Base-by-base conservation (phyloP, 2,797 vertebrate species). In the Vultur gryphus region DNA sequence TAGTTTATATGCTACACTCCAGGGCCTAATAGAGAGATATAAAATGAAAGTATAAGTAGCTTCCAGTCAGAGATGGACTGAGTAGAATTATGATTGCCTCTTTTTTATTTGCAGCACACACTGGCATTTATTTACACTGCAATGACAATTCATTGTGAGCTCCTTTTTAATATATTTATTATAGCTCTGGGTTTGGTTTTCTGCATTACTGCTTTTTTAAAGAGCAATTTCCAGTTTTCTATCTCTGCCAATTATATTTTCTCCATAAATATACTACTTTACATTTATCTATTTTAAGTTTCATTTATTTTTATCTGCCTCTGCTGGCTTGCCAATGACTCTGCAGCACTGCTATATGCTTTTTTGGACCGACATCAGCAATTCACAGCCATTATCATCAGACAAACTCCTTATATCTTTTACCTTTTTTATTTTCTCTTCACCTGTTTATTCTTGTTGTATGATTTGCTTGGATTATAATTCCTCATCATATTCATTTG, bases 241-340 rank as follows among this genome's bases (percentile, higher is more conserved):
- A 17, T 76, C 23, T 77, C 64, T 85, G 71, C 23, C 67, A 85
- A 85, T 83, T 95, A 77, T 61, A 92, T 91, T 93, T 93, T 76
- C 31, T 79, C 26, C 35, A 37, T 31, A 89, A 87, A 87, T 79
- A 82, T 26, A 57, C 78, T 77, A 48, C 17, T 92, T 94, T 73
- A 85, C n/a, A 61, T 67, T 77, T 89, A 77, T 76, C 75, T 95
- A 41, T 92, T 95, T 92, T 80, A 91, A 90, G 55, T 94, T n/a
- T 95, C 51, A 89, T 92, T 94, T 96, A 87, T 89, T 95, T 95
- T 90, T 87, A 79, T 91, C 84, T 87, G 73, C 9, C 51, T 93
- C 81, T 77, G 23, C 35, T 92, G 25, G 26, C 55, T 95, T 93
- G 81, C 48, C 80, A 84, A 33, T 2, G 13, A 48, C 28, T 90